Evolutionary conservation across 2,797 vertebrate genomes (phyloP), one percentile per base, ranked within the genome.

Genomic region (Ciconia nigra): DNA sequence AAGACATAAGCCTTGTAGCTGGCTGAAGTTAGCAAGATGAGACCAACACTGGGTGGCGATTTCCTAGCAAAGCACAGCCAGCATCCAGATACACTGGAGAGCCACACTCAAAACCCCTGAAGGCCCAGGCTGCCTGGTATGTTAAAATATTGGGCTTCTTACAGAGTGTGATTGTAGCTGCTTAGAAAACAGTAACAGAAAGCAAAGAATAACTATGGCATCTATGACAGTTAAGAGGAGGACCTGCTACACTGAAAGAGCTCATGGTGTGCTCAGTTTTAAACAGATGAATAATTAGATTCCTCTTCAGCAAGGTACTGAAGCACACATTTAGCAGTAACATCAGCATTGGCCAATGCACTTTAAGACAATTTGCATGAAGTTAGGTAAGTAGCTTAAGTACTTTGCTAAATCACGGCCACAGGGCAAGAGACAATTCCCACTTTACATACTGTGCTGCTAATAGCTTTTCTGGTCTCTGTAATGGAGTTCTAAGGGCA

Each of bases 401-500:
- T 74, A 89, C 83, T 87, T 82, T 35, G 22, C 76, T 96, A 81
- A 96, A 81, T 93, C 58, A 28, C 8, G 33, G 76, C 89, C 79
- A 67, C 26, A 39, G 73, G 83, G 83, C 83, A 90, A 90, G 62
- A 96, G 55, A 65, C 83, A 89, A 83, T 92, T 97, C 90, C 79
- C 80, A 61, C 55, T 89, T 94, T 83, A 85, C 57, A 87, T 73
- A 83, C 44, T 14, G 9, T 41, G n/a, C 74, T 89, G 51, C 88
- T 96, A 97, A 97, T 83, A 88, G 97, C 86, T 80, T 96, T 94
- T 90, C 83, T 95, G 83, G 66, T 90, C 62, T 96, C 70, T 42
- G 19, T 93, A 96, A 95, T 97, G 86, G 91, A 80, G 91, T 90
- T 84, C 58, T 84, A 71, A 94, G 41, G 71, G 47, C 72, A 87